Evolutionary conservation across 2,113 vertebrate genomes (phyloP), one percentile per base, ranked within the genome.

Genomic region (Nycticryphes semicollaris): DNA sequence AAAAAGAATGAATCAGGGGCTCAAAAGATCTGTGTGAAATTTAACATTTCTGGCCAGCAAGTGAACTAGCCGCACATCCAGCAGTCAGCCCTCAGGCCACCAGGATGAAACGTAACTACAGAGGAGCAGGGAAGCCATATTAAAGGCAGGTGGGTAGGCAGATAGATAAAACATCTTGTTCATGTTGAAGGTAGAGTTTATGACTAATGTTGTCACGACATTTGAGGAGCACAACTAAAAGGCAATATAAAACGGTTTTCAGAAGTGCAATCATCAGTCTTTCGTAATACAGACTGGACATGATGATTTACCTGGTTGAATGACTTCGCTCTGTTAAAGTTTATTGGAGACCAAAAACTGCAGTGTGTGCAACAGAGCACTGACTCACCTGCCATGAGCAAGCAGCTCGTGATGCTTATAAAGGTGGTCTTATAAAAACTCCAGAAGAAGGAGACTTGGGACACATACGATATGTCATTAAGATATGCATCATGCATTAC

Each of bases 151-250:
- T 53, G 45, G 51, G 50, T 50, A 70, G 50, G 78, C 30, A 89
- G 81, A 60, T 3, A 69, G 47, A 72, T 66, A 72, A 60, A 88
- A 92, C 11, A 57, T 31, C 47, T 60, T 27, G 51, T 37, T 82
- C 73, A 9, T 16, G 14, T 12, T 82, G 77, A 85, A 85, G 68
- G 75, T 64, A 43, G 25, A 84, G 72, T 51, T 94, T 75, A 60
- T 87, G 94, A 94, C 94, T 94, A 82, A 88, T 33, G 23, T 70
- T 41, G 35, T 64, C 81, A 54, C 24, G 11, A 4, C 3, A 2
- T 74, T 93, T 31, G 31, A 83, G 54, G 7, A 24, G n/a, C n/a
- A 62, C 83, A 83, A 90, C 76, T 89, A 87, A 88, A 93, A 96
- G 12, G 47, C 82, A 66, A 22, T 27, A 48, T 30, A 76, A 77